phyloP scores from a whole-genome alignment of 2,888 invertebrate genomes.

The Dioctria linearis region DNA sequence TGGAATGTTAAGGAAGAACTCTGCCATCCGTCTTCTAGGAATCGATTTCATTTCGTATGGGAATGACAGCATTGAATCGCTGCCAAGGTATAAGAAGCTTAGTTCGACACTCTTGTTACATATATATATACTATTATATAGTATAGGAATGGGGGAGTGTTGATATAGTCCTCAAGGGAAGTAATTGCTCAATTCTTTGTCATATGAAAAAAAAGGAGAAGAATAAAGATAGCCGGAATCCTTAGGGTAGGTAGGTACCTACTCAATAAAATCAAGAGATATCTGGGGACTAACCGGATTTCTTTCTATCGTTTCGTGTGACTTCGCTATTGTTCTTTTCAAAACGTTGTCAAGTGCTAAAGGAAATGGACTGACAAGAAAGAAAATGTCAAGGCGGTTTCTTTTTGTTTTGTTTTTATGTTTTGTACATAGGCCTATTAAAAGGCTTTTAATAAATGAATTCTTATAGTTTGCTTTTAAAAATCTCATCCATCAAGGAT shows the following conservation, averaged over 20 bases:
- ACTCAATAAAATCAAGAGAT: not conserved
- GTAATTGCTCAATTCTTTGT: conserved; percentile 48
- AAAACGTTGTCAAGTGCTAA: not conserved
- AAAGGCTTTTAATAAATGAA: no score
- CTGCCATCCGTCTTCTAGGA: conserved; percentile 22
- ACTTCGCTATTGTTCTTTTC: not conserved
- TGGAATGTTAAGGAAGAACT: conserved; percentile 1
- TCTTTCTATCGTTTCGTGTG: not conserved
- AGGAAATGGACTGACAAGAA: not conserved
- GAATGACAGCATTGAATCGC: conserved; percentile 23
- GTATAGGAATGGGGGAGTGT: conserved; percentile 7
- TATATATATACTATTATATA: not conserved
- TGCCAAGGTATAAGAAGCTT: conserved; percentile 16
- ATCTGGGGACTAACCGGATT: not conserved
- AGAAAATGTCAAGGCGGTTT: conserved; percentile 1
- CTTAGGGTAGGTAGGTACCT: not conserved
- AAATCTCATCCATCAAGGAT: no score
- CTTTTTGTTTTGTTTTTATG: not conserved
- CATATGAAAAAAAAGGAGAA: conserved; percentile 16
- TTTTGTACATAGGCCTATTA: no score
- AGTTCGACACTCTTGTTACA: no score
- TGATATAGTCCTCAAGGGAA: conserved; percentile 42
- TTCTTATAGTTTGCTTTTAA: no score
- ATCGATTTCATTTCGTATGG: conserved; percentile 25
- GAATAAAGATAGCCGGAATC: not conserved